Conservation (phyloP, 2,888 invertebrate species). For the Cheilosia soror region DNA sequence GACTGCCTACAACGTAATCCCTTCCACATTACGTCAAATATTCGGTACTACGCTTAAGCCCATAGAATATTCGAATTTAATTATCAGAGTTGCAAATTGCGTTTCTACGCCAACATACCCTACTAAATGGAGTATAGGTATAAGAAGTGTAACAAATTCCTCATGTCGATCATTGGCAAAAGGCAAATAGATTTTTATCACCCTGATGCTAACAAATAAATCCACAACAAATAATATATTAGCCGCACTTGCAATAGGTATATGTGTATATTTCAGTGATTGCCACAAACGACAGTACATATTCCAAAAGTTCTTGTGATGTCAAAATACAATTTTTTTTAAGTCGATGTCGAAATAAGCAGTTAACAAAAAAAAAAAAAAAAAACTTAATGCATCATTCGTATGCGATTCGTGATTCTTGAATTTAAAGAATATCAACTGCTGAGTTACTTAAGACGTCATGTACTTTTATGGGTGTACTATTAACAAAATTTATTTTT, state of each 20-base stretch:
- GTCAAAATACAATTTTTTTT: background rate
- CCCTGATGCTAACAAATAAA: slow-evolving; percentile 16
- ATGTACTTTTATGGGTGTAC: background rate
- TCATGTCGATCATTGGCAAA: background rate
- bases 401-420: slow-evolving; percentile 31
- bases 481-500: slow-evolving; percentile 6
- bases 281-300: too few species aligned
- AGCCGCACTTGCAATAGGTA: too few species aligned
- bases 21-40: too few species aligned
- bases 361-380: background rate
- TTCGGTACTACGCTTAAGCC: too few species aligned
- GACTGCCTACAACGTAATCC: too few species aligned
- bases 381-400: slow-evolving; percentile 14
- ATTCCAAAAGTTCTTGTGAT: background rate
- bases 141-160: slow-evolving; percentile 12
- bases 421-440: slow-evolving; percentile 24
- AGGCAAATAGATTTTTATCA: slow-evolving; percentile 29
- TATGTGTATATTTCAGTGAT: too few species aligned
- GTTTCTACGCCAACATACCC: background rate
- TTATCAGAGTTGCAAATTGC: background rate
- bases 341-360: background rate
- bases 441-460: slow-evolving; percentile 2
- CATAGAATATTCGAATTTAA: too few species aligned
- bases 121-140: background rate
- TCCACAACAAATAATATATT: background rate